phyloP scores from a whole-genome alignment of 2,113 vertebrate genomes.

The Silurus glanis region DNA sequence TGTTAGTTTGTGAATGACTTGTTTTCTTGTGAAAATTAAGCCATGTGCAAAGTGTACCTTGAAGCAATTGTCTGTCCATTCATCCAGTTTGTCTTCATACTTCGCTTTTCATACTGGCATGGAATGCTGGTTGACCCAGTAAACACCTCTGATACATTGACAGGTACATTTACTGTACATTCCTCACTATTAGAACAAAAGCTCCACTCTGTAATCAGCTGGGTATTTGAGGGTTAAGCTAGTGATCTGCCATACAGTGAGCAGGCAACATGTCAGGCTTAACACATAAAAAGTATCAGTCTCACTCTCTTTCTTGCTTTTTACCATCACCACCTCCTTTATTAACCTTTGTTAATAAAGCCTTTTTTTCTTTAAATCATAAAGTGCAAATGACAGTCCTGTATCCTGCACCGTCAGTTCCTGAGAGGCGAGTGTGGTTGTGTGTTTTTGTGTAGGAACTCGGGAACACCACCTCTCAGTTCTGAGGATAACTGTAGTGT shows the following conservation, averaged over 20 bases:
- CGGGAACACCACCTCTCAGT: conserved; percentile 30
- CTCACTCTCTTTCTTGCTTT: background rate
- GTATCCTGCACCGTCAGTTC: conserved; percentile 33
- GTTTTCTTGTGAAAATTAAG: background rate
- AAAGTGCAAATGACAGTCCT: conserved; percentile 18
- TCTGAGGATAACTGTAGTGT: conserved; percentile 16
- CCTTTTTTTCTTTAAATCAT: background rate
- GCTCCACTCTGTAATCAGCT: background rate
- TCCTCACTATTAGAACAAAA: background rate
- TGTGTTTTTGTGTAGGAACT: background rate
- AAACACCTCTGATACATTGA: background rate
- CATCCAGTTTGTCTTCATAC: background rate
- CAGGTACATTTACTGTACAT: background rate
- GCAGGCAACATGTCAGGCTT: background rate
- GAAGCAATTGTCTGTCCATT: background rate
- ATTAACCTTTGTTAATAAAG: too few relatives aligned
- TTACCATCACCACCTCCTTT: background rate
- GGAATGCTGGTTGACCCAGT: background rate
- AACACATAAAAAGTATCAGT: background rate
- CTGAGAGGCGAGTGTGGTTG: conserved; percentile 23
- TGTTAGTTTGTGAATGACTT: background rate
- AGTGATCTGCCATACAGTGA: background rate
- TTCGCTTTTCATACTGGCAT: background rate
- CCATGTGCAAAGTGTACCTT: background rate
- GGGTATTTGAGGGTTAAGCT: background rate